A percentile compares a stretch with the other conserved stretches of the same genome.
Evolutionary conservation across 35 echinoderm and acorn worm species (phyloP).

Genomic region (Diadema setosum): DNA sequence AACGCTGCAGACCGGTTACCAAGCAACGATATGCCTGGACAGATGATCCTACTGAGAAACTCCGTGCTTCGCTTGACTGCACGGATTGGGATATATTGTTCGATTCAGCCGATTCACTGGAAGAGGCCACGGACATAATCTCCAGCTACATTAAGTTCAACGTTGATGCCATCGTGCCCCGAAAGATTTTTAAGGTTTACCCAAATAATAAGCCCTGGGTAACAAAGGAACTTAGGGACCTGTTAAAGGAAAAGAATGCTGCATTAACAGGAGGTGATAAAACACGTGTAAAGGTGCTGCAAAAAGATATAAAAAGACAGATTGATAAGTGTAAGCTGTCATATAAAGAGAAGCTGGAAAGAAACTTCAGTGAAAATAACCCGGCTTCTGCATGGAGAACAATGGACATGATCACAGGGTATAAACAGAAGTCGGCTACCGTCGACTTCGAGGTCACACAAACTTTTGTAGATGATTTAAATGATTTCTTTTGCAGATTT

Average conservation of each 20-base stretch:
- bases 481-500: neutral
- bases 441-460: neutral
- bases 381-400: neutral
- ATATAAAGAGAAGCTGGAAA: too few species aligned
- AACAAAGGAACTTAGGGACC: slow-evolving; percentile 27
- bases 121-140: slow-evolving; percentile 22
- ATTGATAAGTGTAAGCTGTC: slow-evolving; percentile 10
- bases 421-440: neutral
- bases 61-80: slow-evolving; percentile 31
- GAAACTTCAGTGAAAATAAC: too few species aligned
- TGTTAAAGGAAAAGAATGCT: slow-evolving; percentile 40
- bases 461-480: neutral
- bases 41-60: neutral
- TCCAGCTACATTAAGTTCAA: slow-evolving; percentile 34
- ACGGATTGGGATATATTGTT: too few species aligned
- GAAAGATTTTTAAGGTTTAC: neutral
- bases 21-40: too few species aligned
- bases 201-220: slow-evolving; percentile 60
- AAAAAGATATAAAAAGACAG: slow-evolving; percentile 30
- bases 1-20: too few species aligned
- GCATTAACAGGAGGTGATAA: slow-evolving; percentile 3
- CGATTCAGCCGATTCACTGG: slow-evolving; percentile 1
- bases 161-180: neutral
- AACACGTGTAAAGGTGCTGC: slow-evolving; percentile 5
- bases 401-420: neutral